Conservation (phyloP, 2,888 invertebrate species). For the Lumbricus terrestris region DNA sequence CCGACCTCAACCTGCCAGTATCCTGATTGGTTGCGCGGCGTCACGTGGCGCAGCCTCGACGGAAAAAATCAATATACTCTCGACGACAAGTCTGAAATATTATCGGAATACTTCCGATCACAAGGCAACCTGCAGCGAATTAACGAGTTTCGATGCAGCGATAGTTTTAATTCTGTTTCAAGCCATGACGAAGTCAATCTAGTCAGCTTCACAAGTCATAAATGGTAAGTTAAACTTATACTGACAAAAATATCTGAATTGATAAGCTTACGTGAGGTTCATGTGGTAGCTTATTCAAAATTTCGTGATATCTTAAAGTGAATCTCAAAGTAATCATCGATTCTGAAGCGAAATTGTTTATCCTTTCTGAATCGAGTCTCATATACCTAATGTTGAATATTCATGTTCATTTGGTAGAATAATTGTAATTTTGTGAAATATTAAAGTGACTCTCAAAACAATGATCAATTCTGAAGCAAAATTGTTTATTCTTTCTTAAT, state of each 20-base stretch:
- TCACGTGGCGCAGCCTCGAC: conserved; percentile 14
- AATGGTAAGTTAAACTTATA: conserved; percentile 19
- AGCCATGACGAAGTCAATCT: conserved; percentile 7
- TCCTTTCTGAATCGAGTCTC: too few relatives aligned
- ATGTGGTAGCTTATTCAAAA: too few relatives aligned
- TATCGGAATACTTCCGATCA: neutral
- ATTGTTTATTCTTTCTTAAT: neutral
- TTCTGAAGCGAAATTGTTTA: too few relatives aligned
- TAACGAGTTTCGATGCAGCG: neutral
- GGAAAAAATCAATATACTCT: neutral
- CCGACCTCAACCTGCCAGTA: conserved; percentile 10
- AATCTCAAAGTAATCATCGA: too few relatives aligned
- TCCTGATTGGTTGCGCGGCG: conserved; percentile 19
- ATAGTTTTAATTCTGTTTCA: neutral
- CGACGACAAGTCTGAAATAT: neutral
- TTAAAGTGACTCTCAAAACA: too few relatives aligned
- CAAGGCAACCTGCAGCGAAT: neutral
- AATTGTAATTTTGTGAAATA: too few relatives aligned
- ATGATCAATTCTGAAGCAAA: too few relatives aligned
- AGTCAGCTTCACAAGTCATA: conserved; percentile 13
- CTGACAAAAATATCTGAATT: neutral
- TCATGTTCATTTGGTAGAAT: too few relatives aligned
- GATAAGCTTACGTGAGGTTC: neutral
- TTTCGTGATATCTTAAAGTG: too few relatives aligned
- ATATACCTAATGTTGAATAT: too few relatives aligned